These are phyloP conservation scores for Coregonus suidteri DNA, from an alignment of 2,797 vertebrate genomes.

Conservation along the genomic window DNA sequence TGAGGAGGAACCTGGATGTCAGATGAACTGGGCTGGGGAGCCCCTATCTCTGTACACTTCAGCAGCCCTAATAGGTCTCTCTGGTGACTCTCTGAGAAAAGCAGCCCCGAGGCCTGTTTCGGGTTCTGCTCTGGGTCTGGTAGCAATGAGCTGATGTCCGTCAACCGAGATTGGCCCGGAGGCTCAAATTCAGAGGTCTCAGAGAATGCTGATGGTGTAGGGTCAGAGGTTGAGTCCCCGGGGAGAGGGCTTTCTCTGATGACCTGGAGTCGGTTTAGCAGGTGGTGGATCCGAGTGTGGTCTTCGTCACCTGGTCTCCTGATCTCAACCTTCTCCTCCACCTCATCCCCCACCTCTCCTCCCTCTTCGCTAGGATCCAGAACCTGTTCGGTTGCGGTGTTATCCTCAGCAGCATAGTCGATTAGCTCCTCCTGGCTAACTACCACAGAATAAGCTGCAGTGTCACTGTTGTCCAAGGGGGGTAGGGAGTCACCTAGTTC, in stretches of 20 bases:
- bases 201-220: constrained; percentile 1
- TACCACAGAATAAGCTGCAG: neutral
- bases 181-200: constrained; percentile 14
- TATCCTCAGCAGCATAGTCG: neutral
- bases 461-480: constrained; percentile 22
- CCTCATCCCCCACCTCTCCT: neutral
- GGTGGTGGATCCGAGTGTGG: constrained; percentile 76
- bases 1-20: constrained; percentile 24
- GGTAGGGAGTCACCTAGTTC: neutral
- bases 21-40: constrained; percentile 12
- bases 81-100: constrained; percentile 81
- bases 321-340: neutral
- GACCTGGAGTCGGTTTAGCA: constrained; percentile 80
- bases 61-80: constrained; percentile 83
- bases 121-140: constrained; percentile 14
- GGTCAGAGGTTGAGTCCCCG: constrained; percentile 9
- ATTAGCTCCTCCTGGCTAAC: constrained; percentile 32
- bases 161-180: constrained; percentile 13
- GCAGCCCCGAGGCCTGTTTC: constrained; percentile 68
- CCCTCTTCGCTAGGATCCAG: constrained; percentile 14
- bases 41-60: constrained; percentile 67
- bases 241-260: constrained; percentile 60
- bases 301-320: constrained; percentile 65
- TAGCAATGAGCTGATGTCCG: constrained; percentile 28
- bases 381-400: neutral